These are phyloP conservation scores for Myrmophylax atrothorax DNA, from an alignment of 2,113 vertebrate species.

Conservation along the genomic window DNA sequence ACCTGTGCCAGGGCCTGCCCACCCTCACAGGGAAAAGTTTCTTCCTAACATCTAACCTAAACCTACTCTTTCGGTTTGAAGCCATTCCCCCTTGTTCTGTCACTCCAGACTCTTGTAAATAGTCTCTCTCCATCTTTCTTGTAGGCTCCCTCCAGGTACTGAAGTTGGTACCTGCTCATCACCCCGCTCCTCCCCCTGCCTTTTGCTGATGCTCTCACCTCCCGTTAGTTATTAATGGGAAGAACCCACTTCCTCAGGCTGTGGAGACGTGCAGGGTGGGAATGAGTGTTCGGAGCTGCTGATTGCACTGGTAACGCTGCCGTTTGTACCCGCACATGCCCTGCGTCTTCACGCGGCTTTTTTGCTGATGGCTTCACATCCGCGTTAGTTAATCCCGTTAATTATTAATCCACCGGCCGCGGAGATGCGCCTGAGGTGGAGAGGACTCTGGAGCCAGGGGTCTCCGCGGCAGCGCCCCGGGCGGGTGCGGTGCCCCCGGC, in stretches of 20 bases:
- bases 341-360: not conserved
- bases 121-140: not conserved
- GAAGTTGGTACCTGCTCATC: not conserved
- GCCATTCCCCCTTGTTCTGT: not conserved
- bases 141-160: not conserved
- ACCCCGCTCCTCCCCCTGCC: not conserved
- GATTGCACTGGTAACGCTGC: not conserved
- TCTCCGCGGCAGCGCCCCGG: too few species aligned
- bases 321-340: not conserved
- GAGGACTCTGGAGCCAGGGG: too few species aligned
- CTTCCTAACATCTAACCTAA: not conserved
- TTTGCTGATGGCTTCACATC: not conserved
- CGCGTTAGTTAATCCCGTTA: not conserved
- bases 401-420: not conserved
- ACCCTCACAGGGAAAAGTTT: not conserved
- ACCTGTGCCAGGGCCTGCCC: not conserved
- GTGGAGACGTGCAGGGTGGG: not conserved
- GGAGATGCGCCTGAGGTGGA: rapidly evolving
- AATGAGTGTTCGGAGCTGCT: not conserved
- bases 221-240: not conserved
- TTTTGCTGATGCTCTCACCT: not conserved
- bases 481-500: too few species aligned
- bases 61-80: not conserved
- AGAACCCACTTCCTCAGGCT: not conserved
- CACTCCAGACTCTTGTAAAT: not conserved